Base-by-base conservation (phyloP, 2,888 invertebrate species). In the Hyles lineata region DNA sequence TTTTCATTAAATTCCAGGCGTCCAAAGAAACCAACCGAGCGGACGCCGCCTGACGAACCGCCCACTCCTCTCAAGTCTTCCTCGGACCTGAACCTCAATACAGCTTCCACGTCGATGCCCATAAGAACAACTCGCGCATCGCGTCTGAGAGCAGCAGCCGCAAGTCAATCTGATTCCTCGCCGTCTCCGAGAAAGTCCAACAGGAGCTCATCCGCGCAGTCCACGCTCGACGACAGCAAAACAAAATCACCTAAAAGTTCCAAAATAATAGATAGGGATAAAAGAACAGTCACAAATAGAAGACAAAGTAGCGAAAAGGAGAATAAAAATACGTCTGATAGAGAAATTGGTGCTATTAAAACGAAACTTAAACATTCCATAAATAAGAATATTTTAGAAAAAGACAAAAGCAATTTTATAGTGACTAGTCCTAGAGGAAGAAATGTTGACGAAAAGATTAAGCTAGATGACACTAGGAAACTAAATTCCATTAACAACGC, bases 121-220 rank as follows among this genome's bases (percentile, higher is more conserved):
- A 96, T 97, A 82, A 95, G 97, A 89, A 96, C 96, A 79, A 97
- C 97, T 73, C 95, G 96, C 85, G 95, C 97, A 52, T 97, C 97
- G 77, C 95, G 97, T 79, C 93, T 97, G 76, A 95, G 97, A 89
- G 96, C 96, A 74, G 96, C 96, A 74, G 96, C 96, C 58, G 87
- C 94, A 73, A 87, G 86, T 74, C 85, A 86, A 73, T 85, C 89
- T n/a, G 93, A 94, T 78, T 78, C 88, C 71, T 86, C 88, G 70
- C 82, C 84, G 52, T 85, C 87, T 72, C 83, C 88, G 76, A 91
- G 87, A 82, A 94, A 92, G 79, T 83, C 89, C 17, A 90, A 87
- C 74, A 87, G 93, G 87, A 94, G 93, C 81, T 92, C 93, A 76
- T 94, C 94, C 71, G 91, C 87, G 63, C 92, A 92, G 79, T 92